Conservation (phyloP, 2,113 vertebrate genomes). For the Lasiurus cinereus region DNA sequence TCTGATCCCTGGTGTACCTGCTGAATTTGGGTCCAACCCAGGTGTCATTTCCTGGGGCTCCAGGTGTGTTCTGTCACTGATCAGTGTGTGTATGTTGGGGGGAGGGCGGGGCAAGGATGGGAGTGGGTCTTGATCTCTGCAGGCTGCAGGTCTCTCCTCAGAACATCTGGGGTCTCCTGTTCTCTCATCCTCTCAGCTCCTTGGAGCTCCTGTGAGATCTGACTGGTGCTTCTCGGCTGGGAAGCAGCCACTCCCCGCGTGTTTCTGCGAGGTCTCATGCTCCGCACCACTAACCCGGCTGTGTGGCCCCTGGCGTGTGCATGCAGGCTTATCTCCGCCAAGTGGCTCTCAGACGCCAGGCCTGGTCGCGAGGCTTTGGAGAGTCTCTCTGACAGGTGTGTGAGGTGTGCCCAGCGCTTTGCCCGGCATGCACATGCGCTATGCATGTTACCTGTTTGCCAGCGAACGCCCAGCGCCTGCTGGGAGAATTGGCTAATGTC, state of each 20-base stretch:
- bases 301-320: no score
- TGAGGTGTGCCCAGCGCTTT: background rate
- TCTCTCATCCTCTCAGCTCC: background rate
- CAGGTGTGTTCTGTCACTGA: no score
- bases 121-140: background rate
- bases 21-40: background rate
- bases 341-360: background rate
- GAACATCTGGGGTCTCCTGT: background rate
- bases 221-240: background rate
- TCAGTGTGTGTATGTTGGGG: no score
- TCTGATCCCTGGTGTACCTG: background rate
- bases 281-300: background rate
- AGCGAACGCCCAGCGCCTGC: fast-evolving
- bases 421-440: background rate
- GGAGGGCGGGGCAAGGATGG: background rate
- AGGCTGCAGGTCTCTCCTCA: background rate
- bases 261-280: background rate
- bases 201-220: background rate
- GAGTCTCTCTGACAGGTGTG: background rate
- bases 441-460: background rate
- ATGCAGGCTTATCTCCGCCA: no score
- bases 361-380: background rate
- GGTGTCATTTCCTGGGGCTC: background rate
- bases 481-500: background rate
- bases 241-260: background rate